Evolutionary conservation across 2,888 invertebrate species (phyloP), one percentile per base, ranked within the genome.

Genomic region (Aphidoletes aphidimyza): DNA sequence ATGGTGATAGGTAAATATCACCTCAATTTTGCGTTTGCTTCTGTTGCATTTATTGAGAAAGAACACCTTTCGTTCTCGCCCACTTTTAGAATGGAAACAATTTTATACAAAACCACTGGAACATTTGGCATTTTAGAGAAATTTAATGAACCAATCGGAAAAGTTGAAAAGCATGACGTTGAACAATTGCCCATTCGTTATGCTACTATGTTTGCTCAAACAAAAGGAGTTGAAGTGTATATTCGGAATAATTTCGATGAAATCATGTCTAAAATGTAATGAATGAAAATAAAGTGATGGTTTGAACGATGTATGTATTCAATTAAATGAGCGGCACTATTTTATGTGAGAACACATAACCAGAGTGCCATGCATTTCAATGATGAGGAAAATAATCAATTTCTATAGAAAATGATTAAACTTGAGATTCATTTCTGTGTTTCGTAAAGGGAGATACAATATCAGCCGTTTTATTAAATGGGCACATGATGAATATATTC

Each of bases 51-150:
- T 19, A 47, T 14, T 14, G 17, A 14, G 47, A 3, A 47, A 5
- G 6, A 39, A 39, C 11, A 11, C 11, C 39, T 11, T 8, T 39
- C 11, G 39, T 5, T 8, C 39, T 8, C 11, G 39, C 39, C 22
- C 54, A 22, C 11, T 54, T 54, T 54, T 11, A 54, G 54, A 26
- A 2, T 54, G n/a, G 54, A 54, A 54, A 54, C 54, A 22, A 54
- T 22, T 54, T 54, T 54, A 26, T 54, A 54, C 54, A 54, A 54
- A 54, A 54, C 26, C 22, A 54, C 54, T 22, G 54, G 26, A 54
- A 54, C 54, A 11, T 54, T 22, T 54, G 54, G 22, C 26, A 54
- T 54, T 54, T 54, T 54, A 11, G 54, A 54, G 54, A 54, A 54
- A 26, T 54, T 54, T 11, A 5, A 26, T 54, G 54, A 54, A 26